Evolutionary conservation across 2,113 vertebrate species (phyloP).

Genomic region (Argyrosomus japonicus): DNA sequence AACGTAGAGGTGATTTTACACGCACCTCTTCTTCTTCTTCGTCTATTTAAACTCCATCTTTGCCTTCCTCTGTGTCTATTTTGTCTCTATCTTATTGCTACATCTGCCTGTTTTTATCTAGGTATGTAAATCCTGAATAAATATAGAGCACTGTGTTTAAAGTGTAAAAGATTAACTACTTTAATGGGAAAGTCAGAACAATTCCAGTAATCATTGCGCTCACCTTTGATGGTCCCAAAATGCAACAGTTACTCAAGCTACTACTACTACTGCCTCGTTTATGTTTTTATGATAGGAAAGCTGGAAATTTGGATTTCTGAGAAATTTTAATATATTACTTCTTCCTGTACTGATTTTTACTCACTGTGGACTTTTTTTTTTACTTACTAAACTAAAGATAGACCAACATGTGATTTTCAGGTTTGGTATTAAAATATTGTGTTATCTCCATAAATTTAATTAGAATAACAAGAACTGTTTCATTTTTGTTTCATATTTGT

Average conservation of each 20-base stretch:
- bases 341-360: neutral
- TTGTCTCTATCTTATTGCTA: neutral
- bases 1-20: slow-evolving; percentile 90
- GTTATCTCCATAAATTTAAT: neutral
- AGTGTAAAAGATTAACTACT: neutral
- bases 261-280: neutral
- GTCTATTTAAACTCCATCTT: neutral
- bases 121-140: neutral
- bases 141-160: neutral
- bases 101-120: neutral
- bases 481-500: neutral
- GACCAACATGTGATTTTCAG: neutral
- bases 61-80: neutral
- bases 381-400: neutral
- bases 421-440: neutral
- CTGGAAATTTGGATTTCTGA: neutral
- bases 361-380: neutral
- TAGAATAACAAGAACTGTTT: neutral
- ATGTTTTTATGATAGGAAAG: neutral
- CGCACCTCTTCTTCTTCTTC: neutral
- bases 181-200: slow-evolving; percentile 20
- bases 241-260: neutral
- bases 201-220: neutral
- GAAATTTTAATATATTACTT: neutral
- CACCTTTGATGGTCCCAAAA: neutral